Conservation (phyloP, 2,113 vertebrate genomes). For the Coptodon rendalli region DNA sequence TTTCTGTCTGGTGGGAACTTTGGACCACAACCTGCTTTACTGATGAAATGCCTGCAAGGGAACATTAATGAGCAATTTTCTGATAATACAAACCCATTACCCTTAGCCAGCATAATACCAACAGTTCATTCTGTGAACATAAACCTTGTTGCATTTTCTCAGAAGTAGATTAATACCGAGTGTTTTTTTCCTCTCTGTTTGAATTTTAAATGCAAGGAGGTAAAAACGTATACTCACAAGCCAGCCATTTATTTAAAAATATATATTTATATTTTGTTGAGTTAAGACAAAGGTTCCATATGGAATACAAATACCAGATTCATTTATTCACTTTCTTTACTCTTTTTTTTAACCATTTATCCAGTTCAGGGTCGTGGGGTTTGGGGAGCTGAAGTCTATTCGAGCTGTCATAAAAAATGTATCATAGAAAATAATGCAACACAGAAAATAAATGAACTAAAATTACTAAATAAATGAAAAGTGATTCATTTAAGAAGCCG, state of each 20-base stretch:
- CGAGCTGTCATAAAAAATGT: neutral
- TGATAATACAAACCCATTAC: slow-evolving; percentile 38
- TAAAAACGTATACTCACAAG: neutral
- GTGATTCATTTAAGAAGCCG: neutral
- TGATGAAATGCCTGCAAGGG: slow-evolving; percentile 36
- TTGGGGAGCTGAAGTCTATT: neutral
- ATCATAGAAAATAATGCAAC: neutral
- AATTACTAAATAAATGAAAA: neutral
- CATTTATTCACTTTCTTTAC: neutral
- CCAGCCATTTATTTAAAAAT: neutral
- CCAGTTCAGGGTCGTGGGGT: neutral
- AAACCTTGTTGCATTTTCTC: neutral
- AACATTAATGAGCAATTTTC: slow-evolving; percentile 49
- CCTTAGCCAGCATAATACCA: slow-evolving; percentile 17
- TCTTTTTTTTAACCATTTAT: neutral
- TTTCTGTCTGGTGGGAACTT: neutral
- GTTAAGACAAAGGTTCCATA: neutral
- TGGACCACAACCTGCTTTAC: neutral
- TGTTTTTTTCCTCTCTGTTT: neutral
- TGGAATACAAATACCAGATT: neutral
- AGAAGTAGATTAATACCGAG: neutral
- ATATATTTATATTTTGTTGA: neutral
- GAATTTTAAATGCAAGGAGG: neutral
- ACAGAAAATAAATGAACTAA: neutral
- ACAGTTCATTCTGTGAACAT: neutral